phyloP scores from a whole-genome alignment of 2,113 vertebrate species.

The Isurus oxyrinchus region DNA sequence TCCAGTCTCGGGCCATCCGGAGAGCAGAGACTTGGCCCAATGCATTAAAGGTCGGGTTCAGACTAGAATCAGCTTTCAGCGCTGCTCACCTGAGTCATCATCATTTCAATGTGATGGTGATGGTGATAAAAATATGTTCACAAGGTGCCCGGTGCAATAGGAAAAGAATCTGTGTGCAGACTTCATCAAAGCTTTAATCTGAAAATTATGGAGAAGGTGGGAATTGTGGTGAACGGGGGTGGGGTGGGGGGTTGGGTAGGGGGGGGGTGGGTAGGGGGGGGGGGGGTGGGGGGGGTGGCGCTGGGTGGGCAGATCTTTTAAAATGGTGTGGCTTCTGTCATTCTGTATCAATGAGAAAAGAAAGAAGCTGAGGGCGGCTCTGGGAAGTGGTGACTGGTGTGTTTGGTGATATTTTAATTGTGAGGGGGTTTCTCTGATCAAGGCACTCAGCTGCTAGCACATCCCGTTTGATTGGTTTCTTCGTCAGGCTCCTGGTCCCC shows the following conservation, averaged over 20 bases:
- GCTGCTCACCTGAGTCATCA: not conserved
- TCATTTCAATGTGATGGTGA: not conserved
- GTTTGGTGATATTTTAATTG: slow-evolving; percentile 17
- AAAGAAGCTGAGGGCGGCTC: not conserved
- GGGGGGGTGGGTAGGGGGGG: not conserved
- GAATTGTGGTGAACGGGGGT: not conserved
- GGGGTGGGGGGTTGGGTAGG: not conserved
- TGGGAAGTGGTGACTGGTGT: not conserved
- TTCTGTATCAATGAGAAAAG: not conserved
- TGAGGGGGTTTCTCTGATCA: not conserved
- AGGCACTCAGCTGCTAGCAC: slow-evolving; percentile 23
- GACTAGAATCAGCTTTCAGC: not conserved
- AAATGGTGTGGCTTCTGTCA: not conserved
- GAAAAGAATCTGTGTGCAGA: not conserved
- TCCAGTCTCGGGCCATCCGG: too few relatives aligned
- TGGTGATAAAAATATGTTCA: not conserved
- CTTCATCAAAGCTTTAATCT: not conserved
- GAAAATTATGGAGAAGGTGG: not conserved
- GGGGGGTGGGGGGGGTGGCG: too few relatives aligned
- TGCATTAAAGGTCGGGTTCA: too few relatives aligned
- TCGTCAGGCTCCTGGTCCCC: not conserved
- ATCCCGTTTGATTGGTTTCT: slow-evolving; percentile 12
- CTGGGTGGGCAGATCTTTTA: not conserved
- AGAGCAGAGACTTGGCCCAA: not conserved
- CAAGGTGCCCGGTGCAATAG: too few relatives aligned